Conservation (phyloP, 2,888 invertebrate species). For the Anodontia alba region DNA sequence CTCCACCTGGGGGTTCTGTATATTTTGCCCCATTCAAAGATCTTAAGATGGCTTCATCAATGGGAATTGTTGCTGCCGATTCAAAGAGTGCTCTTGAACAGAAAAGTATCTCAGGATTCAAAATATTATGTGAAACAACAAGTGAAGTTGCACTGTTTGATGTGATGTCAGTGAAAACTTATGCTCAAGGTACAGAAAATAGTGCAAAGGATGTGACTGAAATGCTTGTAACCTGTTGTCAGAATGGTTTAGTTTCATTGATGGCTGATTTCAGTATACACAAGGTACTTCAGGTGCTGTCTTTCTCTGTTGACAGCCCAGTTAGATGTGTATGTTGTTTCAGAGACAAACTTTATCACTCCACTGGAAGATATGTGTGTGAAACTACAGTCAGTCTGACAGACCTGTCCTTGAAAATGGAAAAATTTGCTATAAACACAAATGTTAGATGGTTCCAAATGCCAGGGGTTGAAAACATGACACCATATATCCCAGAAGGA, state of each 20-base stretch:
- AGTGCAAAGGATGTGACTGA: not conserved
- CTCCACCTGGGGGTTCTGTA: slow-evolving; percentile 47
- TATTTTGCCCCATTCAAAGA: slow-evolving; percentile 45
- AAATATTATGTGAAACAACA: slow-evolving; percentile 41
- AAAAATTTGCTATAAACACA: not conserved
- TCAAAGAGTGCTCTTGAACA: not conserved
- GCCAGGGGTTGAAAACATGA: not conserved
- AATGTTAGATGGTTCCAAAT: not conserved
- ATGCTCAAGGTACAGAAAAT: not conserved
- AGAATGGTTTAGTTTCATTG: not conserved
- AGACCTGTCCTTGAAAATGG: not conserved
- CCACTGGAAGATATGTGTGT: slow-evolving; percentile 31
- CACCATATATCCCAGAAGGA: slow-evolving; percentile 10
- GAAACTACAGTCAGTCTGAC: slow-evolving; percentile 25
- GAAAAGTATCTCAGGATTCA: not conserved
- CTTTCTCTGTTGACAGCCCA: slow-evolving; percentile 18
- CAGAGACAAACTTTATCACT: slow-evolving; percentile 41
- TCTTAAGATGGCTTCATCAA: not conserved
- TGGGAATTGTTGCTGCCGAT: not conserved
- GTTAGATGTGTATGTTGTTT: slow-evolving; percentile 24
- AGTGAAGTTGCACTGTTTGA: slow-evolving; percentile 19
- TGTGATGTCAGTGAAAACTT: slow-evolving; percentile 7
- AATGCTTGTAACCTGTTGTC: not conserved
- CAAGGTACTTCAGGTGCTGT: not conserved
- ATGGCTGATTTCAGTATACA: not conserved